Base-by-base conservation (phyloP, 2,888 invertebrate species). In the Pelosia muscerda region DNA sequence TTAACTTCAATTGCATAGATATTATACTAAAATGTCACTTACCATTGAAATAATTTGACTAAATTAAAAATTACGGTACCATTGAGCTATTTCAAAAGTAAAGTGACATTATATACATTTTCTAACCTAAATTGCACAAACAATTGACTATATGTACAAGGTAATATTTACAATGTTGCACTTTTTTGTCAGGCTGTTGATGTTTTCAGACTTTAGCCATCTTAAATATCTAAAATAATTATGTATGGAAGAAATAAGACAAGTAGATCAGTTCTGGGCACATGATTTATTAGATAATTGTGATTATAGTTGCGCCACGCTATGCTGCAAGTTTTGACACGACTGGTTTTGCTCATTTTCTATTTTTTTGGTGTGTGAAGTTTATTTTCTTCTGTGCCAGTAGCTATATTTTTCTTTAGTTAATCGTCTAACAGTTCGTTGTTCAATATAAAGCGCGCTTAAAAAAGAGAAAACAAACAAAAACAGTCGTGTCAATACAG, bases 41-140 rank as follows among this genome's bases (percentile, higher is more conserved):
- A 73, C 76, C 63, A 23, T 55, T 74, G 64, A 71, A 72, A 53
- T 63, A 58, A 63, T 34, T 65, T 28, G 63, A 72, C 62, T 61
- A 68, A 66, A 25, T 19, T 49, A 34, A 28, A 56, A 10, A 56
- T 59, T 55, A 4, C n/a, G 42, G 60, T 31, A 71, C 38, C 56
- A 62, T 69, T 56, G 53, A 63, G 60, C 31, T 58, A 66, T 63
- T 65, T 66, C 72, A 61, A 66, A 67, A 74, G 68, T 22, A 64
- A 71, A 74, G 67, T 71, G 66, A 71, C 68, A 67, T 66, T 13
- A 63, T 70, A 66, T 49, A 63, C 31, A 65, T 60, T 67, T 71
- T 63, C 68, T 66, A 73, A 76, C 62, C 71, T 81, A 81, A 55
- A 81, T 81, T 81, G 81, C 78, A 81, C 81, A 70, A 62, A 74